Conservation (phyloP, 2,113 vertebrate genomes). For the Crotophaga sulcirostris region DNA sequence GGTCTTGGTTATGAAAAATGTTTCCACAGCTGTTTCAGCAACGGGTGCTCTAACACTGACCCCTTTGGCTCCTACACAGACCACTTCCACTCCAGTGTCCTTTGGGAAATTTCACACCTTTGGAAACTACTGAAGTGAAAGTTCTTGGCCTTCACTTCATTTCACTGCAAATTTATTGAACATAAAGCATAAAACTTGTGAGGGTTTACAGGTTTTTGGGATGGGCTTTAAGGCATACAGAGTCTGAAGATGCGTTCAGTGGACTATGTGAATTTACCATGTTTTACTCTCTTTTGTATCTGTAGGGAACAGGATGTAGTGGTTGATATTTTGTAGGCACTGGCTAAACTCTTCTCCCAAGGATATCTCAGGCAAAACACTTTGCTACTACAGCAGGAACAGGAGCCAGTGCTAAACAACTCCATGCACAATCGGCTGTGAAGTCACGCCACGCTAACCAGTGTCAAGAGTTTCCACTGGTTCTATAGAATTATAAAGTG, state of each 20-base stretch:
- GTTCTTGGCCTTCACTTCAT: not conserved
- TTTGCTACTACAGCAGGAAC: not conserved
- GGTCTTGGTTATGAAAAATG: not conserved
- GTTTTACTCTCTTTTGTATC: not conserved
- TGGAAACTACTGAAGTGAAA: conserved; percentile 23
- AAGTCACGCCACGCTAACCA: not conserved
- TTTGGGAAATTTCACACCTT: conserved; percentile 32
- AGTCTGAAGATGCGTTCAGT: not conserved
- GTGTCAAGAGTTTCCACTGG: not conserved
- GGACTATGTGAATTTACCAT: not conserved
- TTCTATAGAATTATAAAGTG: not conserved
- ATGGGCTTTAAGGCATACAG: not conserved
- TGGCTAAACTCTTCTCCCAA: not conserved
- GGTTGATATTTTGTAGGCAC: not conserved
- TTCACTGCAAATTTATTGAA: not conserved
- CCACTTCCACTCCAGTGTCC: not conserved
- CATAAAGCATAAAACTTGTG: not conserved
- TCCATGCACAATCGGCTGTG: not conserved
- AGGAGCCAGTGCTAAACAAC: not conserved
- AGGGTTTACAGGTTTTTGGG: not conserved
- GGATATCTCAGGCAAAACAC: not conserved
- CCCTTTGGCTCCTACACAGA: not conserved
- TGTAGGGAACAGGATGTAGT: not conserved
- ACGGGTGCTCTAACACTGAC: not conserved
- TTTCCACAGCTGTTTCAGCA: not conserved